Evolutionary conservation across 2,797 vertebrate species (phyloP).

Genomic region (Phaenicophaeus curvirostris): DNA sequence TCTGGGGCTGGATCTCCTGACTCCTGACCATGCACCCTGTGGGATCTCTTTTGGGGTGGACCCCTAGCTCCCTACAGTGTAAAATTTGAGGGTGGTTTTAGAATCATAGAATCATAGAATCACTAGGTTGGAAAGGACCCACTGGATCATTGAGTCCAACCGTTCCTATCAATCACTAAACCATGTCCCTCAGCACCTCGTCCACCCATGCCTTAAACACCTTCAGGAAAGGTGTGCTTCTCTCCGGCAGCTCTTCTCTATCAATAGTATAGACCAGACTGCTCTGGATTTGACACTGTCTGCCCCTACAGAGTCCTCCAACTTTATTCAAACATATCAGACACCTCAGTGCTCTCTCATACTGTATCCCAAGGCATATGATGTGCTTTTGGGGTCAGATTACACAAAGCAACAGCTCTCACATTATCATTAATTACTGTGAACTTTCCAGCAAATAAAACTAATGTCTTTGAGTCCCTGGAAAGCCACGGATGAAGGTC

Average conservation of each 20-base stretch:
- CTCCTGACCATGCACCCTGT: rapidly evolving
- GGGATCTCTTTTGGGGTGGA: not conserved
- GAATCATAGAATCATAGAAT: no score
- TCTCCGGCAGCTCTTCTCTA: not conserved
- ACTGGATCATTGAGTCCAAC: no score
- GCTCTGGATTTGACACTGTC: not conserved
- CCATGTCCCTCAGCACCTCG: no score
- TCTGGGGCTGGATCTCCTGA: not conserved
- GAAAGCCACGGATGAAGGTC: not conserved
- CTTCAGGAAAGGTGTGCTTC: no score
- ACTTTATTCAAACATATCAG: not conserved
- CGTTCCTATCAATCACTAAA: no score
- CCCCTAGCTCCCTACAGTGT: not conserved
- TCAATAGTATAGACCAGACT: not conserved
- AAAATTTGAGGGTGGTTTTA: not conserved
- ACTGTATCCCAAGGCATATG: not conserved
- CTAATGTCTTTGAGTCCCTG: not conserved
- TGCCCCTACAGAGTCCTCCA: not conserved
- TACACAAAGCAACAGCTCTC: not conserved
- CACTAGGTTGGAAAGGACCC: no score
- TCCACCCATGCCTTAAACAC: no score
- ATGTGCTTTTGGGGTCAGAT: not conserved
- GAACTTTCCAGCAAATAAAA: not conserved
- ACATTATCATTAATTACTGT: not conserved
- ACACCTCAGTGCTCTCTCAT: not conserved